Evolutionary conservation across 2,113 vertebrate genomes (phyloP).

Genomic region (Heterocephalus glaber): DNA sequence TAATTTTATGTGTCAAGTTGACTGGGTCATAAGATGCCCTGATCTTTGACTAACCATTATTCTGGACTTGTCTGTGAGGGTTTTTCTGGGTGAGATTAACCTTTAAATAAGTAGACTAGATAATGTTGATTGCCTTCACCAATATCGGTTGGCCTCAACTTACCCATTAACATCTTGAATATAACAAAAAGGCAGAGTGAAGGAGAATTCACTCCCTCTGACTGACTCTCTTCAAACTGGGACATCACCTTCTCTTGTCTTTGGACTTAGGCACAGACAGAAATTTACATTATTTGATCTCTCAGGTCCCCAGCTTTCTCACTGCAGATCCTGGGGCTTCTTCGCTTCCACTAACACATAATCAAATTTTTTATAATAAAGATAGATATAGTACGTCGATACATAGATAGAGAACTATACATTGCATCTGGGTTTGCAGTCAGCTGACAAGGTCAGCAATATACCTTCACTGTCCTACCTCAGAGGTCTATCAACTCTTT

Average conservation of each 20-base stretch:
- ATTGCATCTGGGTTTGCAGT: neutral
- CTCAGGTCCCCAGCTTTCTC: neutral
- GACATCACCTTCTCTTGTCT: neutral
- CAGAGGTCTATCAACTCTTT: neutral
- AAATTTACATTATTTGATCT: neutral
- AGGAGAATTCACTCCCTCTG: neutral
- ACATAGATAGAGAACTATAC: neutral
- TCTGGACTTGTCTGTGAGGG: neutral
- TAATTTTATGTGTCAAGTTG: neutral
- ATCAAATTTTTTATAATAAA: neutral
- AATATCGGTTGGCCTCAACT: neutral
- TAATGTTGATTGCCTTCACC: neutral
- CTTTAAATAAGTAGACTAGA: neutral
- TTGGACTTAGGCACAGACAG: neutral
- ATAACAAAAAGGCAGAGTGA: neutral
- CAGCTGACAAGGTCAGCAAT: neutral
- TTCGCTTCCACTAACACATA: neutral
- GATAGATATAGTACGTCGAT: neutral
- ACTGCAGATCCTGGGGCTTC: neutral
- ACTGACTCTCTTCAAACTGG: neutral
- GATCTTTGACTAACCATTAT: neutral
- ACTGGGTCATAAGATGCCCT: neutral
- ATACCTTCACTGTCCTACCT: neutral
- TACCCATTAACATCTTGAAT: neutral
- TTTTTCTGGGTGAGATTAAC: neutral